phyloP scores from a whole-genome alignment of 2,888 invertebrate species.

The Drosophila rubida region DNA sequence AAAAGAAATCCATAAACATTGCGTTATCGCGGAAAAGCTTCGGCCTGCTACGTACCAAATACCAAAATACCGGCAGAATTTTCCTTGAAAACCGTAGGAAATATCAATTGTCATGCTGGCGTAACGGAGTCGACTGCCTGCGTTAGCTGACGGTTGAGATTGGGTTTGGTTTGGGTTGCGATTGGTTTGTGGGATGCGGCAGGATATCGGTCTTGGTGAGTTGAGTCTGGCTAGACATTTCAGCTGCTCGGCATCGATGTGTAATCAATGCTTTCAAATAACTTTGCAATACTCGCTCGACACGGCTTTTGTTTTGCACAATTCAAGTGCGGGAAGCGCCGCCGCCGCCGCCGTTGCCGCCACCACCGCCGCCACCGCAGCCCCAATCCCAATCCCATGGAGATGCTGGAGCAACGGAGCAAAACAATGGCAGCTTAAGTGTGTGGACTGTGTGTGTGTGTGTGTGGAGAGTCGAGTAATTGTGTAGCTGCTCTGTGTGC shows the following conservation, averaged over 20 bases:
- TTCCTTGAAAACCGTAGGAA: constrained; percentile 37
- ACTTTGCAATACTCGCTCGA: constrained; percentile 68
- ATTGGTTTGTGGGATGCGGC: neutral
- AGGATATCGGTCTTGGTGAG: neutral
- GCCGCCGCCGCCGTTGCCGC: constrained; percentile 36
- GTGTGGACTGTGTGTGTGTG: constrained; percentile 7
- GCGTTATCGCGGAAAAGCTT: constrained; percentile 51
- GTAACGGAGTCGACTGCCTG: neutral
- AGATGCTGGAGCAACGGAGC: neutral
- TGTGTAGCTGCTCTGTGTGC: constrained; percentile 10
- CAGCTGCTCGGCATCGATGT: constrained; percentile 52
- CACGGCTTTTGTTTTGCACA: constrained; percentile 70
- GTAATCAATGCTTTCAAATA: constrained; percentile 76
- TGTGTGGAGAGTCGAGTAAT: constrained; percentile 20
- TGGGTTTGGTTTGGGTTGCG: neutral
- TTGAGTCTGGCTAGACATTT: constrained; percentile 32
- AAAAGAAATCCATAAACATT: constrained; percentile 52
- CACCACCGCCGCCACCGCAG: too few relatives aligned
- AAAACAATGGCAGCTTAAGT: constrained; percentile 50
- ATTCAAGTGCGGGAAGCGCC: constrained; percentile 62
- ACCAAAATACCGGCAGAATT: constrained; percentile 22
- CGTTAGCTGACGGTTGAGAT: neutral
- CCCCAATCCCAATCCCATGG: constrained; percentile 22
- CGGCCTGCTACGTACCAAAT: constrained; percentile 21
- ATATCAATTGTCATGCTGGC: constrained; percentile 59